Evolutionary conservation across 2,113 vertebrate species (phyloP).

Genomic region (Bos taurus): ARS-UCD2.0 NC_037350.1:35230501-35231000

Average conservation of each 20-base stretch:
- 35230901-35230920: too few species aligned
- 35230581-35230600: not conserved
- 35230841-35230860: not conserved
- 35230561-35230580: not conserved
- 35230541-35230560: not conserved
- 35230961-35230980: rapidly evolving
- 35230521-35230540: not conserved
- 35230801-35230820: not conserved
- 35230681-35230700: not conserved
- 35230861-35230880: too few species aligned
- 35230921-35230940: too few species aligned
- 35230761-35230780: not conserved
- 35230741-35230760: not conserved
- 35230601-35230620: not conserved
- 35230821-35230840: not conserved
- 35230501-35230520: not conserved
- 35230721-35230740: not conserved
- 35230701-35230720: not conserved
- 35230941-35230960: too few species aligned
- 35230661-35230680: not conserved
- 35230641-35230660: not conserved
- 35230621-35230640: not conserved
- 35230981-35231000: too few species aligned
- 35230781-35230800: not conserved
- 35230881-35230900: rapidly evolving